phyloP scores from a whole-genome alignment of 2,113 vertebrate genomes.

The Leptobrachium ailaonicum region DNA sequence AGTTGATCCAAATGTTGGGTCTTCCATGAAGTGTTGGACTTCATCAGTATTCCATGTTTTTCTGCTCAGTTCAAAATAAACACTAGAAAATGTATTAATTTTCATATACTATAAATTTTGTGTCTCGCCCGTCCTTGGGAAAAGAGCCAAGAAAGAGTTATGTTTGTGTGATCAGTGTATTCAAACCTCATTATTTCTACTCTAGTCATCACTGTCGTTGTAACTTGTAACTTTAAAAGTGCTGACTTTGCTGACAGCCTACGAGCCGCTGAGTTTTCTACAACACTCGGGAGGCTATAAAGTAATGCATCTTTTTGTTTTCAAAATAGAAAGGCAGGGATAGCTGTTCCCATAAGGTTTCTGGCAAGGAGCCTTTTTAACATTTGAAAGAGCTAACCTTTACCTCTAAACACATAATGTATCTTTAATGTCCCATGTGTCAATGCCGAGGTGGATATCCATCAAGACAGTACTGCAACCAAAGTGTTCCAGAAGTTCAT shows the following conservation, averaged over 20 bases:
- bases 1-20: not conserved
- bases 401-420: constrained; percentile 20
- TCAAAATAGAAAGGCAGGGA: constrained; percentile 26
- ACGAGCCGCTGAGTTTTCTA: constrained; percentile 10
- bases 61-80: not conserved
- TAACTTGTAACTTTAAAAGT: constrained; percentile 33
- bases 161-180: constrained; percentile 17
- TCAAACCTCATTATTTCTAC: constrained; percentile 26
- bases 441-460: not conserved
- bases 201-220: constrained; percentile 26
- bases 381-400: constrained; percentile 38
- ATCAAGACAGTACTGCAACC: not conserved
- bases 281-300: constrained; percentile 27
- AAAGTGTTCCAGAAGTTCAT: not conserved
- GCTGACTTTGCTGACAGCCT: constrained; percentile 31
- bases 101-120: not conserved
- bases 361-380: constrained; percentile 27
- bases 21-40: not conserved
- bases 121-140: constrained; percentile 19
- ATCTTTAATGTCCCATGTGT: constrained; percentile 1
- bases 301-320: constrained; percentile 43
- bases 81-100: not conserved
- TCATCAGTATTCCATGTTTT: not conserved
- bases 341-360: constrained; percentile 22
- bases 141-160: not conserved